A percentile compares a stretch with the other conserved stretches of the same genome.
Conservation (phyloP, 2,888 invertebrate species). For the Leistus spinibarbis region DNA sequence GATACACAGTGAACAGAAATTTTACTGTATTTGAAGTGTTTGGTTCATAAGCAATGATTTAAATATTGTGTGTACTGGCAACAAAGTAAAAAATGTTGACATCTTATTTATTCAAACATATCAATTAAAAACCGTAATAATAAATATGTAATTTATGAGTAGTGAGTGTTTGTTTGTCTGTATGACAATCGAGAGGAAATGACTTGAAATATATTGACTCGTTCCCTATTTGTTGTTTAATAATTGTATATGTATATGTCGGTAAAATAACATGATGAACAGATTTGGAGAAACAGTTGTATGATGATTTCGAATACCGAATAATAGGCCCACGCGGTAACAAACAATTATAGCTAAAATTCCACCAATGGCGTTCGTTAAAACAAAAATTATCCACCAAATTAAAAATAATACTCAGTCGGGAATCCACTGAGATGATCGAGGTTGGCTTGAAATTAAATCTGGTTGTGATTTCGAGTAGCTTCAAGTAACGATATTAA, state of each 20-base stretch:
- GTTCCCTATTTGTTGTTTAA: conserved; percentile 9
- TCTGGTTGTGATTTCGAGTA: no score
- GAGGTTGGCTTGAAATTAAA: no score
- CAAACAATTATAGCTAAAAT: conserved; percentile 25
- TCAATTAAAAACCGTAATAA: conserved; percentile 20
- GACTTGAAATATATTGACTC: conserved; percentile 1
- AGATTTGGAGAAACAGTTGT: conserved; percentile 28
- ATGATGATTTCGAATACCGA: neutral
- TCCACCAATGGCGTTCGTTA: conserved; percentile 28
- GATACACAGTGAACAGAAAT: no score
- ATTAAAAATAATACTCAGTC: neutral
- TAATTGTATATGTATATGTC: conserved; percentile 8
- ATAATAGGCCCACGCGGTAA: conserved; percentile 21
- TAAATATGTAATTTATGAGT: conserved; percentile 6
- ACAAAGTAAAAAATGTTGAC: neutral
- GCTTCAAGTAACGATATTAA: no score
- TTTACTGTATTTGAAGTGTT: no score
- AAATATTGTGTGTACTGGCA: neutral
- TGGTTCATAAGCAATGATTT: conserved; percentile 7
- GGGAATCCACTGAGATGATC: no score
- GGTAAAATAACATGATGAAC: conserved; percentile 24
- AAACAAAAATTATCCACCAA: neutral
- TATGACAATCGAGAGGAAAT: conserved; percentile 24
- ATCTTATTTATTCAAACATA: conserved; percentile 16
- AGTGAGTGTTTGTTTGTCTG: no score